A percentile compares a stretch with the other conserved stretches of the same genome.
These are phyloP conservation scores for Tethya wilhelma DNA, from an alignment of 37 sponge, comb jelly and placozoan genomes.

Conservation along the genomic window DNA sequence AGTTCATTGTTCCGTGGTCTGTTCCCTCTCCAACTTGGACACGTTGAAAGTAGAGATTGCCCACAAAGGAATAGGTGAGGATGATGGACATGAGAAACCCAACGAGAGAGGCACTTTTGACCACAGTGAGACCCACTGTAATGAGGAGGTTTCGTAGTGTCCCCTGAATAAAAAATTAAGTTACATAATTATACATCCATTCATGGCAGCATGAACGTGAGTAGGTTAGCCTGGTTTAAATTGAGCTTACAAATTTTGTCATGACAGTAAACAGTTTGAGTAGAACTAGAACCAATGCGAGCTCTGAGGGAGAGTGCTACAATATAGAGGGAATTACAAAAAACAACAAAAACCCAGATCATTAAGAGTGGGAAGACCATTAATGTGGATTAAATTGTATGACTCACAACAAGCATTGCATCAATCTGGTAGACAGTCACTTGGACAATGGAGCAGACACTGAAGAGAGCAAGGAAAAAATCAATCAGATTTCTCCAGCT, in stretches of 20 bases:
- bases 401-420: too few species aligned
- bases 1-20: constrained; percentile 50
- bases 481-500: constrained; percentile 60
- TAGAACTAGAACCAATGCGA: constrained; percentile 45
- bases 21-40: constrained; percentile 66
- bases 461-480: constrained; percentile 24
- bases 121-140: constrained; percentile 49
- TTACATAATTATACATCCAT: too few species aligned
- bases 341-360: too few species aligned
- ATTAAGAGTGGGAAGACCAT: too few species aligned
- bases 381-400: too few species aligned
- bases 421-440: constrained; percentile 24
- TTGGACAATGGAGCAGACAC: constrained; percentile 23
- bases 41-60: constrained; percentile 57
- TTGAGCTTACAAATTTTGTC: constrained; percentile 76
- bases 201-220: too few species aligned
- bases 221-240: too few species aligned
- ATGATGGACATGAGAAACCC: constrained; percentile 37
- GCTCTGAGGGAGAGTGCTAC: too few species aligned
- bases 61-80: constrained; percentile 52
- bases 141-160: constrained; percentile 51
- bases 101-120: constrained; percentile 35
- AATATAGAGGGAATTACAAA: too few species aligned
- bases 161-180: constrained; percentile 32
- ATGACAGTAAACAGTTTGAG: constrained; percentile 48